Evolutionary conservation across 2,113 vertebrate genomes (phyloP).

Genomic region (Rynchops niger): DNA sequence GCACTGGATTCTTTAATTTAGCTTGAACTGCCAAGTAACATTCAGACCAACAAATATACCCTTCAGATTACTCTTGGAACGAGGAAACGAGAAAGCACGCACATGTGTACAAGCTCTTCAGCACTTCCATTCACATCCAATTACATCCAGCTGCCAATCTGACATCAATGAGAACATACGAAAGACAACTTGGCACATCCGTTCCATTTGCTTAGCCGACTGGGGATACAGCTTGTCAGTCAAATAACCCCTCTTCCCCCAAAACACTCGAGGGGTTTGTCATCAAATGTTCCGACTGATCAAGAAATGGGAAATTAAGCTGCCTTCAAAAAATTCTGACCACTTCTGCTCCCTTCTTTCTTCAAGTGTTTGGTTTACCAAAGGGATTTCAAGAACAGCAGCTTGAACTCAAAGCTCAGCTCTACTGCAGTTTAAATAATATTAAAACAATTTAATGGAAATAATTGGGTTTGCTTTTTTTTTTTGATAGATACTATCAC

Average conservation of each 20-base stretch:
- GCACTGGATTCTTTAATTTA: not conserved
- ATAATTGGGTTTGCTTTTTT: not conserved
- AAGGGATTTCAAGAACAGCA: not conserved
- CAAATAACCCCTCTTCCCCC: not conserved
- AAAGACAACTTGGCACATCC: conserved; percentile 36
- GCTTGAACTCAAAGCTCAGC: not conserved
- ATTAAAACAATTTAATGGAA: not conserved
- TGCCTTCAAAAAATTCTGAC: not conserved
- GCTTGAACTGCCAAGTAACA: not conserved
- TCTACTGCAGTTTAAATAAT: not conserved
- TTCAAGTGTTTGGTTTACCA: not conserved
- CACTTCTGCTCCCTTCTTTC: not conserved
- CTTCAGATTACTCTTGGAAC: not conserved
- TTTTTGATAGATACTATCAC: not conserved
- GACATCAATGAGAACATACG: not conserved
- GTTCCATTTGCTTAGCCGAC: not conserved
- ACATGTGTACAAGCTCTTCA: not conserved
- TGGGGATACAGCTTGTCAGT: conserved; percentile 15
- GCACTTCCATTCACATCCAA: conserved; percentile 9
- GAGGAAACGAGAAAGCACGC: not conserved
- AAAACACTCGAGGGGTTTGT: not conserved
- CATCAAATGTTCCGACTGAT: conserved; percentile 10
- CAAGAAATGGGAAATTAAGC: not conserved
- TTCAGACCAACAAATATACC: not conserved
- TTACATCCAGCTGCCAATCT: conserved; percentile 14